phyloP scores from a whole-genome alignment of 1,140 invertebrate genomes.

The Callitettix versicolor region DNA sequence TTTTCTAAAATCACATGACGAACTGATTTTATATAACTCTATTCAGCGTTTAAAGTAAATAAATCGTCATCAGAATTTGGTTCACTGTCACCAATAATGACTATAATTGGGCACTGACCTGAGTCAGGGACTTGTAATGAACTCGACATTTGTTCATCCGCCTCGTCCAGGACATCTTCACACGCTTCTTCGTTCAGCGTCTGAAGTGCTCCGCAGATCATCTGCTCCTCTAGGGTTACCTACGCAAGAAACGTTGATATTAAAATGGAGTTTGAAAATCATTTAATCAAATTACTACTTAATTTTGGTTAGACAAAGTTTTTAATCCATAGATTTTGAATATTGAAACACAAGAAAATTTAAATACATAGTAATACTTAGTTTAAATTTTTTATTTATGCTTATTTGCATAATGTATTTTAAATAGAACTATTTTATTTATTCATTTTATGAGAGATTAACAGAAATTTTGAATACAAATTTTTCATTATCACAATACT shows the following conservation, averaged over 20 bases:
- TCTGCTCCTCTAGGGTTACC: conserved; percentile 87
- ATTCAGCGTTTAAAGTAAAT: no score
- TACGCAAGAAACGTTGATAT: conserved; percentile 31
- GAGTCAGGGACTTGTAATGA: conserved; percentile 29
- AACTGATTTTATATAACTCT: no score
- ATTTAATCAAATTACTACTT: conserved; percentile 84
- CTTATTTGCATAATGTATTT: not conserved
- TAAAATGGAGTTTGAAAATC: conserved; percentile 32
- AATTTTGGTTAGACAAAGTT: conserved; percentile 77
- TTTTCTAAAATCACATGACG: no score
- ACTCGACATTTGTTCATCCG: conserved; percentile 16
- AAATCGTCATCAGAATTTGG: no score
- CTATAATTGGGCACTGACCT: conserved; percentile 13
- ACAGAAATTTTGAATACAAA: no score
- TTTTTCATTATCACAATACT: no score
- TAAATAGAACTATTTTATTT: conserved; percentile 10
- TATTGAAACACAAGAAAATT: conserved; percentile 61
- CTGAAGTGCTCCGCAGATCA: conserved; percentile 85
- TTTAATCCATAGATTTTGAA: conserved; percentile 87
- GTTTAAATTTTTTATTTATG: not conserved
- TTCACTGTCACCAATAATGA: no score
- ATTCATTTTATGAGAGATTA: no score
- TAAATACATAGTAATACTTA: not conserved
- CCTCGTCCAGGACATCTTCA: conserved; percentile 66
- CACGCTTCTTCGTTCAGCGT: conserved; percentile 84